Evolutionary conservation across 2,797 vertebrate genomes (phyloP).

Genomic region (Stomatorhinus walkeri): DNA sequence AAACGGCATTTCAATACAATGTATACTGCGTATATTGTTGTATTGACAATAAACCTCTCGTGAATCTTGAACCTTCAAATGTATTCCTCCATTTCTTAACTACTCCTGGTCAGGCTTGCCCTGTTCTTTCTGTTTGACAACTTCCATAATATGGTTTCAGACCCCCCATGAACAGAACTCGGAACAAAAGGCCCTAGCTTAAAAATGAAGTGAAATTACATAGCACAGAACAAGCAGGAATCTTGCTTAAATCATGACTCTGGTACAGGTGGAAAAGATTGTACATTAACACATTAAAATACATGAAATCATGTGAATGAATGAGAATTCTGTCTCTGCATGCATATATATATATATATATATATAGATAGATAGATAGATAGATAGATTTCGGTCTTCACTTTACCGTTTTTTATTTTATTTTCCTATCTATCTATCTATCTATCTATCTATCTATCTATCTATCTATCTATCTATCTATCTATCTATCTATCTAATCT

Average conservation of each 20-base stretch:
- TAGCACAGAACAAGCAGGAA: not conserved
- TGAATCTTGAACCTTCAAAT: too few relatives aligned
- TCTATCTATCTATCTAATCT: too few relatives aligned
- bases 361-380: too few relatives aligned
- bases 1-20: too few relatives aligned
- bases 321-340: not conserved
- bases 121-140: not conserved
- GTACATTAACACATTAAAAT: not conserved
- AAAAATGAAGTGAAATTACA: not conserved
- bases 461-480: too few relatives aligned
- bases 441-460: too few relatives aligned
- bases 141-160: not conserved
- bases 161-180: not conserved
- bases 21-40: too few relatives aligned
- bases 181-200: not conserved
- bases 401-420: not conserved
- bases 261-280: not conserved
- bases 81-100: not conserved
- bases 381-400: not conserved
- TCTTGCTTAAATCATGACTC: not conserved
- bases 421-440: not conserved
- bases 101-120: not conserved
- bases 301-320: not conserved
- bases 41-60: too few relatives aligned
- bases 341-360: too few relatives aligned